phyloP scores from a whole-genome alignment of 2,888 invertebrate genomes.

The Acleris laterana region DNA sequence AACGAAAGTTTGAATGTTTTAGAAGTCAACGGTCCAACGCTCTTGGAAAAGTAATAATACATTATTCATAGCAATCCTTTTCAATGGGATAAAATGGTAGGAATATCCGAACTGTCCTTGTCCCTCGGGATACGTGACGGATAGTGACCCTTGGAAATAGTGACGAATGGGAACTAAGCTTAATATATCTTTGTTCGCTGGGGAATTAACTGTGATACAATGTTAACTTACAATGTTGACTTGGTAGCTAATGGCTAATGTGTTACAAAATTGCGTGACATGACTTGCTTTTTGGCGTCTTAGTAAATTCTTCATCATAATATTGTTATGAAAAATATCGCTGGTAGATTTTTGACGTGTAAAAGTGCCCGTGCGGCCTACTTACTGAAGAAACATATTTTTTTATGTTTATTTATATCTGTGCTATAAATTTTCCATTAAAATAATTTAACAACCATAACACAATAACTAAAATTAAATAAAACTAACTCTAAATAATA shows the following conservation, averaged over 20 bases:
- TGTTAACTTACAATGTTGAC: not conserved
- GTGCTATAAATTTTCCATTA: no score
- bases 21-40: not conserved
- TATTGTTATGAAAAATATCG: no score
- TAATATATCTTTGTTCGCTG: slow-evolving; percentile 12
- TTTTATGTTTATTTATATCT: no score
- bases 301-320: no score
- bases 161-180: slow-evolving; percentile 29
- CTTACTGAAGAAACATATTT: no score
- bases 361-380: no score
- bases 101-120: slow-evolving; percentile 30
- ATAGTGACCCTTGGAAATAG: slow-evolving; percentile 31
- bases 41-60: slow-evolving; percentile 9
- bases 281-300: no score
- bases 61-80: slow-evolving; percentile 35
- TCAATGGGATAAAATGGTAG: slow-evolving; percentile 28
- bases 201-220: not conserved
- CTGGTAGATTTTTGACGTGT: no score
- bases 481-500: no score
- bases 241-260: not conserved
- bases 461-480: no score
- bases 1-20: not conserved
- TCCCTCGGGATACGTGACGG: slow-evolving; percentile 21
- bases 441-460: no score
- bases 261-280: not conserved